phyloP scores from a whole-genome alignment of 2,113 vertebrate genomes.

The Pao palembangensis region DNA sequence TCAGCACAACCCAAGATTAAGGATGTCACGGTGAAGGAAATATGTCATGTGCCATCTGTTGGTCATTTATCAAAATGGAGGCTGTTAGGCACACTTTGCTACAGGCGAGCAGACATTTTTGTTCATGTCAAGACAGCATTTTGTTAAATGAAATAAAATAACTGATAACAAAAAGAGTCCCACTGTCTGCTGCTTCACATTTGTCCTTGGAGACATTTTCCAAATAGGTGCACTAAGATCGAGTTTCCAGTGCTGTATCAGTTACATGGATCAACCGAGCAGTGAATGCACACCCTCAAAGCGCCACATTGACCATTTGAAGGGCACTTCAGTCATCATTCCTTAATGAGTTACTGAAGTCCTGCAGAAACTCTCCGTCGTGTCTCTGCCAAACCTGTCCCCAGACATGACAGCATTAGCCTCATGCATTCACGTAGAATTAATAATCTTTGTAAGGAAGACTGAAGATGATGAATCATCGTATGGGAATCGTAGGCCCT shows the following conservation, averaged over 20 bases:
- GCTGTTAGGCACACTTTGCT: no score
- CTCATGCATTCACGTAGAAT: background rate
- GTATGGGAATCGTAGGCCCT: no score
- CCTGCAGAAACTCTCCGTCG: background rate
- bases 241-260: constrained; percentile 49
- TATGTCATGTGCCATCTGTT: constrained; percentile 52
- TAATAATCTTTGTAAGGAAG: no score
- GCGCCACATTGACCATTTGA: constrained; percentile 24
- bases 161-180: constrained; percentile 8
- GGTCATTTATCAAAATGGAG: constrained; percentile 11
- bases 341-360: constrained; percentile 3
- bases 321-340: constrained; percentile 17
- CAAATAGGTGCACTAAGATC: constrained; percentile 39
- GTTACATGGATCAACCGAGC: constrained; percentile 44
- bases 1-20: no score
- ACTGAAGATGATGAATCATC: no score
- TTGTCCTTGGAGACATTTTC: constrained; percentile 52
- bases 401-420: background rate
- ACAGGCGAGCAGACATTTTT: no score
- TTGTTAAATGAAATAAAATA: background rate
- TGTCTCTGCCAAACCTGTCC: background rate
- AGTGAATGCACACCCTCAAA: constrained; percentile 23
- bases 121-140: background rate
- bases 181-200: background rate
- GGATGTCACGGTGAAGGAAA: background rate